These are phyloP conservation scores for Spinus olivaceus DNA, from an alignment of 2,797 vertebrate genomes.

Conservation along the genomic window DNA sequence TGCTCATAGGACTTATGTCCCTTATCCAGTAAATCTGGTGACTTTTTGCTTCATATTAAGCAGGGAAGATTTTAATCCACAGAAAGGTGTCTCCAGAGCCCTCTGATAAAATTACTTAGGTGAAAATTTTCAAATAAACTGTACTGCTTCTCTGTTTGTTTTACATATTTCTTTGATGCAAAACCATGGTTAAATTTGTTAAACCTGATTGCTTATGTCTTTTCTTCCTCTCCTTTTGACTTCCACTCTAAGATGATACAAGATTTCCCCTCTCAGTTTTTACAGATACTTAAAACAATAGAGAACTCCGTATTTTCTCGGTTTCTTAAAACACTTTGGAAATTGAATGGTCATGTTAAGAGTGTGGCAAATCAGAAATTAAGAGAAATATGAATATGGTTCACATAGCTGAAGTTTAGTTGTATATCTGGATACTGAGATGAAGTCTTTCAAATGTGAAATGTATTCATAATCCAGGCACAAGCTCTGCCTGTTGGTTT, in stretches of 20 bases:
- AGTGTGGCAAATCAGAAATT: background rate
- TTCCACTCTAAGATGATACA: background rate
- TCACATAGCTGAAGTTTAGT: background rate
- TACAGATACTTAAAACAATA: background rate
- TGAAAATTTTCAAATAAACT: background rate
- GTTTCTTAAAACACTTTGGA: background rate
- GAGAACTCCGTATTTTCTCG: background rate
- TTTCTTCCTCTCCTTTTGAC: background rate
- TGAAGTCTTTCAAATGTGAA: slow-evolving; percentile 15
- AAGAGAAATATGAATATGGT: background rate
- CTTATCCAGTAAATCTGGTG: background rate
- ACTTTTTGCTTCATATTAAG: background rate
- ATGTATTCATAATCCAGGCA: slow-evolving; percentile 9
- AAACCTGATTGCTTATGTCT: background rate
- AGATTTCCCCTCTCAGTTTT: background rate
- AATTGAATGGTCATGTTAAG: background rate
- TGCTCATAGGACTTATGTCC: background rate
- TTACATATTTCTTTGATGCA: background rate
- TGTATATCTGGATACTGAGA: background rate
- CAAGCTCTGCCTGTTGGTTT: slow-evolving; percentile 26
- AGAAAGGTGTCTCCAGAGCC: background rate
- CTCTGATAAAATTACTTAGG: background rate
- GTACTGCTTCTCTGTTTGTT: background rate
- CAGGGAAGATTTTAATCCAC: background rate
- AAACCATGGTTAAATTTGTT: background rate